A percentile compares a stretch with the other conserved stretches of the same genome.
phyloP scores from a whole-genome alignment of 1,140 invertebrate species.

The Pseudomyrmex pallidus region DNA sequence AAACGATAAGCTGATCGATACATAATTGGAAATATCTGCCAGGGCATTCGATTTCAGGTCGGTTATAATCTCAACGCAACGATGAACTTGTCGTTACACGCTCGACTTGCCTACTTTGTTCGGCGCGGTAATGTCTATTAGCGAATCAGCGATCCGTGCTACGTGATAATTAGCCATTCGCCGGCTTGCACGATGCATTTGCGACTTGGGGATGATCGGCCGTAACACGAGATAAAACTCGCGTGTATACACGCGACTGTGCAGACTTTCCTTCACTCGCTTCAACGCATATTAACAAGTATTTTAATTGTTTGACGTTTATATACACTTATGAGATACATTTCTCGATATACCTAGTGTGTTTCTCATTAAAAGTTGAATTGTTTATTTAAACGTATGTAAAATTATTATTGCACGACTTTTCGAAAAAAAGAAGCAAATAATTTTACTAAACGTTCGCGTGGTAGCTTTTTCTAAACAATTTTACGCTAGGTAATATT shows the following conservation, averaged over 20 bases:
- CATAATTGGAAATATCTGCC: constrained; percentile 72
- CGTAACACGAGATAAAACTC: constrained; percentile 41
- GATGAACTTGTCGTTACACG: constrained; percentile 66
- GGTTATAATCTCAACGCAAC: constrained; percentile 45
- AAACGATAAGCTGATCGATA: constrained; percentile 67
- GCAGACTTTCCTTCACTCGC: background rate
- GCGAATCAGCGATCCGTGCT: constrained; percentile 60
- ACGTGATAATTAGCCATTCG: constrained; percentile 64
- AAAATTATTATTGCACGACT: background rate
- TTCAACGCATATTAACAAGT: too few relatives aligned
- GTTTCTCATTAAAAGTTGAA: background rate
- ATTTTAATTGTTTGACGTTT: too few relatives aligned
- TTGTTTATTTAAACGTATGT: background rate
- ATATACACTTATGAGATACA: too few relatives aligned
- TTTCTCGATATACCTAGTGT: too few relatives aligned
- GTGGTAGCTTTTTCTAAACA: background rate
- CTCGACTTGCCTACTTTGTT: constrained; percentile 71
- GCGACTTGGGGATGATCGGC: constrained; percentile 9
- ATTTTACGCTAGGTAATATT: too few relatives aligned
- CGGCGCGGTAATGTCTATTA: constrained; percentile 61
- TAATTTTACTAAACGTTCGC: background rate
- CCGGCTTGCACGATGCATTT: background rate
- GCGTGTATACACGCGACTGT: background rate
- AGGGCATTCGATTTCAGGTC: constrained; percentile 33
- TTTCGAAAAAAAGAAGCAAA: background rate